These are phyloP conservation scores for Apamea sordens DNA, from an alignment of 2,888 invertebrate genomes.

Conservation along the genomic window DNA sequence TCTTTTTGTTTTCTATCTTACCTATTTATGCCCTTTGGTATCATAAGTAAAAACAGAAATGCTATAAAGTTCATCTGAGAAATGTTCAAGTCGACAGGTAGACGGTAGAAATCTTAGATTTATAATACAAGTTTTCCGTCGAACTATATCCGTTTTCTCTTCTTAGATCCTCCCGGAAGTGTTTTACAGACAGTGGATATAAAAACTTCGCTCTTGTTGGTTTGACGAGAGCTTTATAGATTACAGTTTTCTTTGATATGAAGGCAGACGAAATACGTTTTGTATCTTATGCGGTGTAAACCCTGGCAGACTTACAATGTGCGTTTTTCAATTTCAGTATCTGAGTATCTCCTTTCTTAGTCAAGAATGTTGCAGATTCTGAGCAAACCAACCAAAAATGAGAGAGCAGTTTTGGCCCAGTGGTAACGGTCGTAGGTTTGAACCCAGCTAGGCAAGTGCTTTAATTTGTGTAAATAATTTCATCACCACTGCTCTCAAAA, in stretches of 20 bases:
- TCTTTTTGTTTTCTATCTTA: neutral
- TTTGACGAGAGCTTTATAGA: conserved; percentile 43
- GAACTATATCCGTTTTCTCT: conserved; percentile 37
- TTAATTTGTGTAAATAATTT: too few species aligned
- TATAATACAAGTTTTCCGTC: conserved; percentile 48
- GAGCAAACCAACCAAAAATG: neutral
- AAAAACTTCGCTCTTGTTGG: conserved; percentile 42
- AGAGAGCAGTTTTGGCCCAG: too few species aligned
- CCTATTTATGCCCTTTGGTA: neutral
- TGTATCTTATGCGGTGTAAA: conserved; percentile 1
- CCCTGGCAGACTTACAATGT: neutral
- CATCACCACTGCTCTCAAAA: too few species aligned
- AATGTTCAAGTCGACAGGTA: conserved; percentile 23
- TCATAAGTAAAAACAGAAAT: neutral
- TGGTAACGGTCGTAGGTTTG: too few species aligned
- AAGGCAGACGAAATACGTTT: conserved; percentile 29
- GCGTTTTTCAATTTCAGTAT: conserved; percentile 11
- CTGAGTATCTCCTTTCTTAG: neutral
- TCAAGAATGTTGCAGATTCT: neutral
- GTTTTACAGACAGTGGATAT: conserved; percentile 32
- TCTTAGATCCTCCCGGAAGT: conserved; percentile 32
- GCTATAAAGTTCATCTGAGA: neutral
- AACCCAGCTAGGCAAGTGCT: too few species aligned
- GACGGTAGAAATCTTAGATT: conserved; percentile 32
- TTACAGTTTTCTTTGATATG: conserved; percentile 44